A percentile compares a stretch with the other conserved stretches of the same genome.
phyloP scores from a whole-genome alignment of 2,797 vertebrate species.

The Thaleichthys pacificus region DNA sequence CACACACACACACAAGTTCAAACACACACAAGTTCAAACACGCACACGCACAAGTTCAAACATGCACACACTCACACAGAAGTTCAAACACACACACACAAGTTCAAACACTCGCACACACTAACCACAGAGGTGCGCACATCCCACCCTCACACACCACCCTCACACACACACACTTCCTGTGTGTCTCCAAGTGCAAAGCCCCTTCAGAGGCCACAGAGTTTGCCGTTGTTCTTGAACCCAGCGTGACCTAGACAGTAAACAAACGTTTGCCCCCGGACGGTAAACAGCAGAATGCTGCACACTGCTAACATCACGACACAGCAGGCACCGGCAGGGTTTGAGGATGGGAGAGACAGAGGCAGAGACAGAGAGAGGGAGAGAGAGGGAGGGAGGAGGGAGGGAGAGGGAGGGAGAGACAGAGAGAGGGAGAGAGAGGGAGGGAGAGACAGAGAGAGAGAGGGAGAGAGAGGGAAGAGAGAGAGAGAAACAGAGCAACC shows the following conservation, averaged over 20 bases:
- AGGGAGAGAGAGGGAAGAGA: no score
- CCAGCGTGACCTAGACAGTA: neutral
- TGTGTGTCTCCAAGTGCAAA: neutral
- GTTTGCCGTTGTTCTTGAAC: neutral
- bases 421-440: slow-evolving; percentile 19
- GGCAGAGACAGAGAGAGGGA: neutral
- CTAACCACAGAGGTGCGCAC: no score
- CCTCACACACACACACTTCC: neutral
- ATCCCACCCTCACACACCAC: neutral
- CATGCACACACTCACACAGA: no score
- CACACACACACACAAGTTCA: neutral
- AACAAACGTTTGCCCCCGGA: neutral
- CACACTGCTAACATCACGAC: neutral
- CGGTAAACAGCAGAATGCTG: neutral
- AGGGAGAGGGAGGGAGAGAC: slow-evolving; percentile 10
- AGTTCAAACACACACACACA: neutral
- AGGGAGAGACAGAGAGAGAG: slow-evolving; percentile 26
- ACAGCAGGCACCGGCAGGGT: neutral
- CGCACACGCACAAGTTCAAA: neutral
- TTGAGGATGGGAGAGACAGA: slow-evolving; percentile 11
- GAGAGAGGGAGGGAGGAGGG: slow-evolving; percentile 31
- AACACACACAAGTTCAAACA: no score
- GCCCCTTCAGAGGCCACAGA: neutral
- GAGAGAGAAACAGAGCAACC: no score
- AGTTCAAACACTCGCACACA: no score